Evolutionary conservation across 2,888 invertebrate species (phyloP), one percentile per base, ranked within the genome.

Genomic region (Mimumesa dahlbomi): DNA sequence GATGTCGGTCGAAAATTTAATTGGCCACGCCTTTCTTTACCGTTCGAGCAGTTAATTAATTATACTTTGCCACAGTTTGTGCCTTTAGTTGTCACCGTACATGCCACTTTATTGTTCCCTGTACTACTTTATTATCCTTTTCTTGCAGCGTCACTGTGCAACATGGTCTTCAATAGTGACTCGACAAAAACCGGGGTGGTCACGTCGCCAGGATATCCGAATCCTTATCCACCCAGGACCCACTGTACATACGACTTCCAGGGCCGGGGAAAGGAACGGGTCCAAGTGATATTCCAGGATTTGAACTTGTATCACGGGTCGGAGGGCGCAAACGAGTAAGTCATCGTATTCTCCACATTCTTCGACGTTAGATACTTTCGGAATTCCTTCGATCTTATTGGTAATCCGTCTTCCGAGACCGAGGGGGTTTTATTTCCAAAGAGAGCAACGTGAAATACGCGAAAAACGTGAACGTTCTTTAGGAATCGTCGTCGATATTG

Each of bases 241-340:
- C 93, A 94, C 82, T 98, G 98, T 90, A 94, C 95, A 84, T 98
- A 96, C 90, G 96, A 97, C 87, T 98, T 98, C 90, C 94, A 94
- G 85, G 97, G 97, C 42, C 92, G 94, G 75, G 95, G 95, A 54
- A 94, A 94, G 80, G 97, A 98, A 89, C 91, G 96, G 84, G 94
- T 97, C 78, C 95, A 96, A 91, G 92, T 97, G 87, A 91, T 93
- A 83, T 97, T 97, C 91, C 94, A 94, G 87, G 95, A 96, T 89
- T 96, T 97, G 90, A 94, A 94, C 90, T 92, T 96, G 75, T 93
- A 93, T 87, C 93, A 94, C 89, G 91, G 93, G 29, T 88, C 91
- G 31, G 92, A 92, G 81, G 92, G 92, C 77, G 88, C 92, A 52
- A 91, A 92, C 85, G 93, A 93, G 94, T 94, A 90, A 92, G 93